Evolutionary conservation across 2,113 vertebrate genomes (phyloP).

Genomic region (Pipa parva): DNA sequence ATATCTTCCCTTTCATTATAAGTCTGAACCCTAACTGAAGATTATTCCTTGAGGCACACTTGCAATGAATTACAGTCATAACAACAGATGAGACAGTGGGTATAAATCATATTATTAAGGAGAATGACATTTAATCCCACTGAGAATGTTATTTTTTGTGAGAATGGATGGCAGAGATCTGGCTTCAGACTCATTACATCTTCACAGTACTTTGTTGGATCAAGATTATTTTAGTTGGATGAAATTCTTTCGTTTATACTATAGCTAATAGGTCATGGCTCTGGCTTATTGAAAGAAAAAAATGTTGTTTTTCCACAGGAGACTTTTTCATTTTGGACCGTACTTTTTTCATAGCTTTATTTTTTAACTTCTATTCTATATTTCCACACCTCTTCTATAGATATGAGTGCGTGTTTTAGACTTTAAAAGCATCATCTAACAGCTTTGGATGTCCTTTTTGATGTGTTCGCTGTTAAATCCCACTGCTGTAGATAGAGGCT

Average conservation of each 20-base stretch:
- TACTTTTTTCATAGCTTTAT: background rate
- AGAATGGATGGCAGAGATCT: conserved; percentile 33
- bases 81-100: conserved; percentile 44
- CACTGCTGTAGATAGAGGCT: background rate
- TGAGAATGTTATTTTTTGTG: conserved; percentile 47
- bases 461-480: background rate
- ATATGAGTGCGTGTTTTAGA: background rate
- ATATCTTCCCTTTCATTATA: conserved; percentile 18
- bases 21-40: background rate
- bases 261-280: background rate
- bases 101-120: conserved; percentile 53
- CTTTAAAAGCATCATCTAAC: conserved; percentile 41
- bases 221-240: background rate
- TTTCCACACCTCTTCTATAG: background rate
- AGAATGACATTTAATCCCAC: conserved; percentile 49
- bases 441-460: conserved; percentile 18
- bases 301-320: background rate
- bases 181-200: conserved; percentile 3
- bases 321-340: background rate
- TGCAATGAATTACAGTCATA: conserved; percentile 43
- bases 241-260: background rate
- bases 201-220: conserved; percentile 30
- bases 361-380: background rate
- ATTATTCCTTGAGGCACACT: conserved; percentile 40
- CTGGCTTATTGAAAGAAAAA: background rate